Evolutionary conservation across 2,888 invertebrate genomes (phyloP), one percentile per base, ranked within the genome.

Genomic region (Chrysolina americana): DNA sequence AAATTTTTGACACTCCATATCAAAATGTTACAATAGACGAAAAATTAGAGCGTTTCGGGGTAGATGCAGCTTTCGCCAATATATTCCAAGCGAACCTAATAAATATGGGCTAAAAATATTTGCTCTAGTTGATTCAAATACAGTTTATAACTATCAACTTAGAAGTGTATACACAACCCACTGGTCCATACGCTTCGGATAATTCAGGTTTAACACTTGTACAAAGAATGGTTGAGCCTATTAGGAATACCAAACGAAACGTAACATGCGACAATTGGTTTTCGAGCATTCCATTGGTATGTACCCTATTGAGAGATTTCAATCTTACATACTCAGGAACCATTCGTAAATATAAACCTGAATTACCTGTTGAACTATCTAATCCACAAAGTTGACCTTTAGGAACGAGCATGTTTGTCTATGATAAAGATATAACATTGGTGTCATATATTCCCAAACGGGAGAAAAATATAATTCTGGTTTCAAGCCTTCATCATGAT

Each of bases 291-390:
- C 59, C 69, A 62, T 44, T 69, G 62, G 48, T 69, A n/a, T 44
- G 59, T 41, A 74, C 69, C 23, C 23, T 48, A 63, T 70, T 59
- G 41, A 70, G 10, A 23, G 59, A 79, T 64, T 62, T 21, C 21
- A 76, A 78, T 73, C 76, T 80, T 44, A 82, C 79, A 66, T 73
- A 81, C 53, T 74, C 80, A 63, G 82, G 79, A 68, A 82, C 81
- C n/a, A 56, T 82, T 62, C 78, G 78, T 65, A 82, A 83, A 80
- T 81, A 84, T 69, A 85, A 85, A 79, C 72, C 70, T 53, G 80
- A 85, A 71, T 75, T 85, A 62, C 86, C 85, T 36, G 4, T 63
- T 50, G 83, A 83, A 72, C 83, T 86, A 75, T 70, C 75, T 48
- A 80, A 81, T 47, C 63, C 79, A 66, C 79, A 77, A 74, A 68